Percentiles rank a stretch among this genome's conserved stretches.
phyloP scores from a whole-genome alignment of 2,113 vertebrate genomes.

The Anser brachyrhynchus region DNA sequence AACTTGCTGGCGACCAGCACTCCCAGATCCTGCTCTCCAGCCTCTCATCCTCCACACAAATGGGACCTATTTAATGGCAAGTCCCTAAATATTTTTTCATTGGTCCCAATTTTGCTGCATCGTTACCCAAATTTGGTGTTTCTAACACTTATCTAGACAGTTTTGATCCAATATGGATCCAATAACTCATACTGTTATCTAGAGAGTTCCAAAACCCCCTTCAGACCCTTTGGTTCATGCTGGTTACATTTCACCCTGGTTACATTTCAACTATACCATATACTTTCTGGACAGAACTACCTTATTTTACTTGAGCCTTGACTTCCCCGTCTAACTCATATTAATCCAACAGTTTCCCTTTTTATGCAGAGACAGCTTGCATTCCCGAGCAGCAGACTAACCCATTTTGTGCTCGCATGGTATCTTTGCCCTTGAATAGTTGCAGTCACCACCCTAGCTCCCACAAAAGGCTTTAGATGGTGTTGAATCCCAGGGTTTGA shows the following conservation, averaged over 20 bases:
- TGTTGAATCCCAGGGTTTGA: neutral
- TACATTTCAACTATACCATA: neutral
- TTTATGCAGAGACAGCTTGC: neutral
- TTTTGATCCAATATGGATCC: neutral
- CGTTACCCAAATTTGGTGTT: neutral
- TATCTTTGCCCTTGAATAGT: neutral
- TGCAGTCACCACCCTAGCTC: neutral
- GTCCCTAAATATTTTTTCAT: neutral
- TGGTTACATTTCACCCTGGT: conserved; percentile 2
- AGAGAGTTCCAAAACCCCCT: neutral
- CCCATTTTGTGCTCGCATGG: neutral
- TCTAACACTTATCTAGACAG: neutral
- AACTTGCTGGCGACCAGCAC: neutral
- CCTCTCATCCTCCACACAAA: neutral
- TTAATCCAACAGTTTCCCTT: neutral
- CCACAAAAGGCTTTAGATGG: fast-evolving
- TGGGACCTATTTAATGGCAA: neutral
- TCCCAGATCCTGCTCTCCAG: neutral
- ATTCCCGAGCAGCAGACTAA: neutral
- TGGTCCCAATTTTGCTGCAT: neutral
- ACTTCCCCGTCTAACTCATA: neutral
- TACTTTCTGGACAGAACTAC: neutral
- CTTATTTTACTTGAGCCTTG: neutral
- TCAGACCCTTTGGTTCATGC: neutral
- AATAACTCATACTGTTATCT: neutral